Conservation (phyloP, 2,113 vertebrate genomes). For the Cyrtonyx montezumae region DNA sequence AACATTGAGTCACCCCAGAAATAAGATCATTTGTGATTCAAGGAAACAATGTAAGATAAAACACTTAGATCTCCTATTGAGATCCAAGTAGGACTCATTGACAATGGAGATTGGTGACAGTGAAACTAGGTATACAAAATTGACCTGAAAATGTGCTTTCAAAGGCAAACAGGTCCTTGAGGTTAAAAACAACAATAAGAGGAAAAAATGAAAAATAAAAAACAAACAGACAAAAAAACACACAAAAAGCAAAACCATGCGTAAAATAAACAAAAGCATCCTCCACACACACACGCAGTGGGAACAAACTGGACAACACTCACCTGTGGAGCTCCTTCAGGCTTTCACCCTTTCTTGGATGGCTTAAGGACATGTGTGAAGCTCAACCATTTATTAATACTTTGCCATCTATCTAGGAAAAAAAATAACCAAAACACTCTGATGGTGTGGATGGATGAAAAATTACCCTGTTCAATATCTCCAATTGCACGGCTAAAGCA, state of each 20-base stretch:
- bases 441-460: neutral
- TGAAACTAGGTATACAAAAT: neutral
- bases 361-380: neutral
- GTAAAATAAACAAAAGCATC: neutral
- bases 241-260: neutral
- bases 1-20: neutral
- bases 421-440: neutral
- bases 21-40: neutral
- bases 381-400: neutral
- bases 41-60: conserved; percentile 3
- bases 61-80: neutral
- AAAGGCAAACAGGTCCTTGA: neutral
- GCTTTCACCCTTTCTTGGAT: neutral
- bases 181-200: neutral
- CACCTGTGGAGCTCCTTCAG: neutral
- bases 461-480: neutral
- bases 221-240: neutral
- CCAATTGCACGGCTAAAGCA: neutral
- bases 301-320: neutral
- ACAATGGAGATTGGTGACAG: neutral
- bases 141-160: conserved; percentile 1
- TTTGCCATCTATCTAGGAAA: neutral
- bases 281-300: fast-evolving
- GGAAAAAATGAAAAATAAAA: too few relatives aligned
- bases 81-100: neutral